A percentile compares a stretch with the other conserved stretches of the same genome.
Evolutionary conservation across 2,797 vertebrate genomes (phyloP).

Genomic region (Pygocentrus nattereri): DNA sequence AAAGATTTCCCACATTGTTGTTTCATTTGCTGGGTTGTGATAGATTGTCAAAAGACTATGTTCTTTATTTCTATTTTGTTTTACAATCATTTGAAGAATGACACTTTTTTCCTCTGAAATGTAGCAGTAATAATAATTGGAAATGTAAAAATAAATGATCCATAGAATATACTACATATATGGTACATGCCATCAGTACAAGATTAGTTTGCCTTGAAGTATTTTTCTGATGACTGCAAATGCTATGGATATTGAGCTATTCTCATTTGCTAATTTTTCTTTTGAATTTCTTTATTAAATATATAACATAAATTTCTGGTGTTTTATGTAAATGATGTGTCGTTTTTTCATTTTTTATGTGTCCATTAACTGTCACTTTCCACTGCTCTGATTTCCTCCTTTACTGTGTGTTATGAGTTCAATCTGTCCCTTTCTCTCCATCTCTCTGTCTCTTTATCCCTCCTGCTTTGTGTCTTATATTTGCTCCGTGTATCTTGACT

Average conservation of each 20-base stretch:
- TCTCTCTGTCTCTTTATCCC: conserved; percentile 79
- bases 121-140: conserved; percentile 14
- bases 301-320: conserved; percentile 63
- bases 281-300: neutral
- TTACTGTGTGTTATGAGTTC: conserved; percentile 84
- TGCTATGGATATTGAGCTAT: neutral
- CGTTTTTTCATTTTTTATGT: conserved; percentile 77
- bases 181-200: neutral
- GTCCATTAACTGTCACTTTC: conserved; percentile 67
- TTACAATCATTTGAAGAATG: conserved; percentile 65
- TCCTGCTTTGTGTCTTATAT: conserved; percentile 80
- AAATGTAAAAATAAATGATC: neutral
- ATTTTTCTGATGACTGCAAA: neutral
- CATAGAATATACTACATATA: conserved; percentile 1
- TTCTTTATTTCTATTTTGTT: conserved; percentile 69
- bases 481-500: conserved; percentile 83
- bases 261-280: neutral
- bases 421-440: conserved; percentile 76
- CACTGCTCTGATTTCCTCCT: conserved; percentile 61
- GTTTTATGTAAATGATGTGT: conserved; percentile 66
- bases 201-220: neutral
- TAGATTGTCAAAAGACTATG: conserved; percentile 69
- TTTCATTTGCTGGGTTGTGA: conserved; percentile 66
- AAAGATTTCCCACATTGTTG: conserved; percentile 45
- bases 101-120: conserved; percentile 23